Evolutionary conservation across 2,797 vertebrate genomes (phyloP), one percentile per base, ranked within the genome.

Genomic region (Enteromius trimaculatus): DNA sequence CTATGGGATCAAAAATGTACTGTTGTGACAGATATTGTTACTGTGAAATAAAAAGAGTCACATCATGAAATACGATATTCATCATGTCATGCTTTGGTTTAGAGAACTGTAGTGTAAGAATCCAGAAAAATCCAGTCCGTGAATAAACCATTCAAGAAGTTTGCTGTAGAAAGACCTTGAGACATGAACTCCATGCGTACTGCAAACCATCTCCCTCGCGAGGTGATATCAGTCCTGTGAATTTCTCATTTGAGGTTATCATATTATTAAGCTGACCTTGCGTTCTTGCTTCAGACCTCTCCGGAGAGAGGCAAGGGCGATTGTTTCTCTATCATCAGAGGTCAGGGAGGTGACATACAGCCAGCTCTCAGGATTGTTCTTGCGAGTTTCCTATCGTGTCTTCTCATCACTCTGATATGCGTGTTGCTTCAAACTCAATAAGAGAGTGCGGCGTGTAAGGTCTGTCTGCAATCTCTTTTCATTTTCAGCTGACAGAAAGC

Each of bases 181-280:
- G 4, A 21, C 39, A 16, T 44, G 47, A 68, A 53, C 21, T 39
- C 21, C 13, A 58, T 19, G 34, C 8, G 13, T 39, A 26, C 21
- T 39, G 31, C 9, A 4, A n/a, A 34, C 21, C 19, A 62, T 74
- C 16, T 81, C 80, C 58, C 42, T 44, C 13, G 29, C 0, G 69
- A 74, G 68, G 39, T 74, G 69, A 65, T 55, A 68, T 21, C 60
- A 17, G 60, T 76, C 16, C 49, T 68, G 81, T 70, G 74, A 77
- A 77, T 58, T 55, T 70, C 74, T 77, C 53, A 71, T 68, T 78
- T 60, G 31, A 62, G 75, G 53, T 51, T 71, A 77, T 78, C 42
- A 37, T 83, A 78, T 83, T 78, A 77, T 83, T 82, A 78, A 78
- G 51, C 26, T 77, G 75, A 78, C 81, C 74, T 75, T 51, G 58